Percentiles rank a stretch among this genome's conserved stretches.
Evolutionary conservation across 2,888 invertebrate genomes (phyloP).

Genomic region (Euplagia quadripunctaria): DNA sequence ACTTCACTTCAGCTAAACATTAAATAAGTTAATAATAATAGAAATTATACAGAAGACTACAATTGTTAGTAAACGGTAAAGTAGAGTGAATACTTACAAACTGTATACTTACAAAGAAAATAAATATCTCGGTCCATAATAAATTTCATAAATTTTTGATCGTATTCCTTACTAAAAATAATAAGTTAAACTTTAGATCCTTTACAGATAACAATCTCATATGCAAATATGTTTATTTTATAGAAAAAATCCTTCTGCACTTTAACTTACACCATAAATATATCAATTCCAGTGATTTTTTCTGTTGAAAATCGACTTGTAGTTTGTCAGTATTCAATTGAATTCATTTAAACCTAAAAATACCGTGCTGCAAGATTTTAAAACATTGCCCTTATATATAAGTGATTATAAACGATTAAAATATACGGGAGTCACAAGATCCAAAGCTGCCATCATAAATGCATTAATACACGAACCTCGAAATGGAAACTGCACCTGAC

Average conservation of each 20-base stretch:
- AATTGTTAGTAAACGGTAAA: no score
- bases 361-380: background rate
- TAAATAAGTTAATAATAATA: no score
- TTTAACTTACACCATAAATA: background rate
- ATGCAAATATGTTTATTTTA: no score
- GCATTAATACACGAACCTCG: slow-evolving; percentile 16
- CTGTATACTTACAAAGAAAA: no score
- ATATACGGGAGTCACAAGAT: background rate
- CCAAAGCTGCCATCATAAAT: slow-evolving; percentile 1
- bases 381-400: background rate
- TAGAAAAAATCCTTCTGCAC: background rate
- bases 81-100: no score
- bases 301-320: background rate
- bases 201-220: no score
- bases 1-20: no score
- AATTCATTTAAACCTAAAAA: background rate
- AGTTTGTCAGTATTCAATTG: background rate
- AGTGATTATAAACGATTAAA: background rate
- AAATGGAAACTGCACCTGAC: slow-evolving; percentile 20
- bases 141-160: no score
- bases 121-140: no score
- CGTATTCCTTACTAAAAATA: no score
- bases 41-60: no score
- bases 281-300: background rate
- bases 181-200: no score